Evolutionary conservation across 2,888 invertebrate species (phyloP).

Genomic region (Melieria picta): DNA sequence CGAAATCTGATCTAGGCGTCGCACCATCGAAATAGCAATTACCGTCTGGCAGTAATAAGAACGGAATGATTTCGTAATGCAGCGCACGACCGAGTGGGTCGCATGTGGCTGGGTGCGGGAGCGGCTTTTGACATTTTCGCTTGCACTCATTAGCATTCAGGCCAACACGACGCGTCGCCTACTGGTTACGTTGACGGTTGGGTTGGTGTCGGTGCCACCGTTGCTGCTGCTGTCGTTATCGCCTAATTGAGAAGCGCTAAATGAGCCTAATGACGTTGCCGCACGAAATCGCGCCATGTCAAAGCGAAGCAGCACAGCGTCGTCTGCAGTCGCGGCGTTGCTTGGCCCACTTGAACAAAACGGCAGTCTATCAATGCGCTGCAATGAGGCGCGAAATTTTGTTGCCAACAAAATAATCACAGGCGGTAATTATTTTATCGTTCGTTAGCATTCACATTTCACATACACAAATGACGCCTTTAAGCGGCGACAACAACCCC

Average conservation of each 20-base stretch:
- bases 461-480: background rate
- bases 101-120: too few species aligned
- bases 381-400: background rate
- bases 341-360: background rate
- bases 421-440: conserved; percentile 11
- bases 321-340: background rate
- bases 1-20: conserved; percentile 7
- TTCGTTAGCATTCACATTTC: conserved; percentile 14
- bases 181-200: background rate
- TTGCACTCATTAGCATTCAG: too few species aligned
- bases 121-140: too few species aligned
- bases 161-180: too few species aligned
- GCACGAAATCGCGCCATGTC: background rate
- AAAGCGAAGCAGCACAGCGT: background rate
- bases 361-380: background rate
- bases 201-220: background rate
- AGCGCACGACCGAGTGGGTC: too few species aligned
- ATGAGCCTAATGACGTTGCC: conserved; percentile 33
- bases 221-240: background rate
- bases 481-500: background rate
- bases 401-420: conserved; percentile 16
- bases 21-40: too few species aligned
- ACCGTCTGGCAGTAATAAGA: too few species aligned
- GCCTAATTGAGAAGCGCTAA: conserved; percentile 12
- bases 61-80: too few species aligned